Percentiles rank a stretch among this genome's conserved stretches.
phyloP scores from a whole-genome alignment of 2,113 vertebrate genomes.

The Eira barbara region DNA sequence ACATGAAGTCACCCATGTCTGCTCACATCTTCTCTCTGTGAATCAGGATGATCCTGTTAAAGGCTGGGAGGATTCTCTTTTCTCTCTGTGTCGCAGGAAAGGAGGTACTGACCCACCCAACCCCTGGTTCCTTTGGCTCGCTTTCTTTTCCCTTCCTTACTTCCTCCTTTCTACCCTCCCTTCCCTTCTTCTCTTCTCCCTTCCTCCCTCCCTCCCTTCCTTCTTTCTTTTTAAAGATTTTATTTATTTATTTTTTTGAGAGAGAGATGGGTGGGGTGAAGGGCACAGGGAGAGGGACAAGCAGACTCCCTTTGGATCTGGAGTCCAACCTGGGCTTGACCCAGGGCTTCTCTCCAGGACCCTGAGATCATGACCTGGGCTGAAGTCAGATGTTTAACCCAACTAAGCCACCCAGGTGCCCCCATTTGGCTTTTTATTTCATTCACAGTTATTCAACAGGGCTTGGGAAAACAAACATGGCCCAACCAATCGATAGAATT shows the following conservation, averaged over 20 bases:
- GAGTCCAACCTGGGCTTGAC: background rate
- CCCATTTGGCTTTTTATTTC: background rate
- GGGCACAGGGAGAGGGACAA: background rate
- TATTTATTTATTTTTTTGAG: background rate
- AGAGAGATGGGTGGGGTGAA: background rate
- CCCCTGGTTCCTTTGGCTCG: background rate
- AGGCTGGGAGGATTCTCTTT: background rate
- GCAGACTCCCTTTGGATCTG: background rate
- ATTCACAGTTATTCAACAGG: background rate
- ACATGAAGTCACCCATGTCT: background rate
- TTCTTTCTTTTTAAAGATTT: background rate
- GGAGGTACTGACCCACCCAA: background rate
- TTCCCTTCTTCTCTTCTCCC: background rate
- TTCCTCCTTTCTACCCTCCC: background rate
- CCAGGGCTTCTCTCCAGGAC: background rate
- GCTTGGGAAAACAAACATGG: background rate
- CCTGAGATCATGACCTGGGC: background rate
- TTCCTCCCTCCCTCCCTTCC: background rate
- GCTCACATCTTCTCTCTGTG: background rate
- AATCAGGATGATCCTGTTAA: background rate
- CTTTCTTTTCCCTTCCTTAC: background rate
- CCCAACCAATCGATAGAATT: background rate
- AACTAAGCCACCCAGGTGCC: background rate
- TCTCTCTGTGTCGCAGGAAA: background rate
- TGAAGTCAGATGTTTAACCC: background rate